These are phyloP conservation scores for Dinomys branickii DNA, from an alignment of 2,113 vertebrate species.

Conservation along the genomic window DNA sequence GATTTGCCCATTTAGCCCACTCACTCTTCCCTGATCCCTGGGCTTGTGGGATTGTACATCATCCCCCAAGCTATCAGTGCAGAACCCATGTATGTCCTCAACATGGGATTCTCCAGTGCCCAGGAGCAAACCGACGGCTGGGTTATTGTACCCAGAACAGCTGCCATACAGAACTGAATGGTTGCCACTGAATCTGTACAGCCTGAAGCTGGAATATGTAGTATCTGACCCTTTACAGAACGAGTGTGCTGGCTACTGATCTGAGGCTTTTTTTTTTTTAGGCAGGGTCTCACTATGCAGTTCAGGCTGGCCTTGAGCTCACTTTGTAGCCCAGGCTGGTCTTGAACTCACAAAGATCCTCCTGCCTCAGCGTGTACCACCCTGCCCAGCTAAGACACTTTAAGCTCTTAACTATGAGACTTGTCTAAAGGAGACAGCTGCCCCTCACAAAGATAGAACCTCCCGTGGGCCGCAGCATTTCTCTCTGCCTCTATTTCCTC, in stretches of 20 bases:
- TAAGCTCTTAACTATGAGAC: neutral
- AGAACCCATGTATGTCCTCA: neutral
- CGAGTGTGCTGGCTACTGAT: neutral
- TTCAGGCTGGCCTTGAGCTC: too few species aligned
- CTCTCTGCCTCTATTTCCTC: neutral
- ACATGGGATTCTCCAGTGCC: neutral
- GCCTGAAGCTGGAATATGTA: neutral
- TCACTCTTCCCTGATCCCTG: constrained; percentile 5
- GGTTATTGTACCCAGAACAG: neutral
- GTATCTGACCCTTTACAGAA: neutral
- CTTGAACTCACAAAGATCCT: too few species aligned
- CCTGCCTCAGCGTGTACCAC: too few species aligned
- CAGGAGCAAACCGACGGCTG: neutral
- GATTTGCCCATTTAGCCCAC: neutral
- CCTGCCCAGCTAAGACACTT: neutral
- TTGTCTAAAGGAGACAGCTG: neutral
- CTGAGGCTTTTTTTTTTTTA: neutral
- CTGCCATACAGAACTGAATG: neutral
- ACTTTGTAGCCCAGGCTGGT: too few species aligned
- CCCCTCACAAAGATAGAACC: neutral
- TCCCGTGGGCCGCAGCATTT: neutral
- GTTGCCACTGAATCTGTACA: neutral
- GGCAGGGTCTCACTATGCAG: too few species aligned
- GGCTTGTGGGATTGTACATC: neutral
- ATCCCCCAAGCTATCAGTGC: neutral